Conservation (phyloP, 1,140 invertebrate genomes). For the Pogonognathellus flavescens region DNA sequence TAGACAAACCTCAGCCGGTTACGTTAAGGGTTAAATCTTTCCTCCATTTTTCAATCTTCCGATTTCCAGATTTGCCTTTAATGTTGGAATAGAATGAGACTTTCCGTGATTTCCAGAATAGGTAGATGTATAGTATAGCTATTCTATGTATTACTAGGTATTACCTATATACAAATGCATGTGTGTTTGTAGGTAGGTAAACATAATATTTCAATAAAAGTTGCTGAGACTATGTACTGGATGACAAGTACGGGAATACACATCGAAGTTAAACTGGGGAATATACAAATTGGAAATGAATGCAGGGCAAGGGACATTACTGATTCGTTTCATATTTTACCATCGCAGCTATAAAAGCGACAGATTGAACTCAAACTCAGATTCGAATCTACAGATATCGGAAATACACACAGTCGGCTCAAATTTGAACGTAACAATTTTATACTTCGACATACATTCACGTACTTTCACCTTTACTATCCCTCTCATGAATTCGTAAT, state of each 20-base stretch:
- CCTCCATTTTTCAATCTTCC: conserved; percentile 23
- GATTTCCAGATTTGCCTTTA: neutral
- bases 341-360: conserved; percentile 18
- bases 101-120: neutral
- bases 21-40: conserved; percentile 22
- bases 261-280: neutral
- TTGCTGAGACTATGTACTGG: neutral
- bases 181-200: neutral
- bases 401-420: neutral
- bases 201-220: neutral
- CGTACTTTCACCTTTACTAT: too few relatives aligned
- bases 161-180: too few relatives aligned
- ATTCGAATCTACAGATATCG: neutral
- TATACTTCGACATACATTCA: too few relatives aligned
- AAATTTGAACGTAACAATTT: neutral
- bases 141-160: neutral
- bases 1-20: conserved; percentile 28
- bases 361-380: conserved; percentile 28
- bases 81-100: conserved; percentile 27
- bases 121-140: neutral
- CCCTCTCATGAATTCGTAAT: too few relatives aligned
- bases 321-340: conserved; percentile 8
- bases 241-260: neutral
- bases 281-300: conserved; percentile 25
- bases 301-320: neutral